Evolutionary conservation across 2,113 vertebrate genomes (phyloP).

Genomic region (Dasypus novemcinctus): DNA sequence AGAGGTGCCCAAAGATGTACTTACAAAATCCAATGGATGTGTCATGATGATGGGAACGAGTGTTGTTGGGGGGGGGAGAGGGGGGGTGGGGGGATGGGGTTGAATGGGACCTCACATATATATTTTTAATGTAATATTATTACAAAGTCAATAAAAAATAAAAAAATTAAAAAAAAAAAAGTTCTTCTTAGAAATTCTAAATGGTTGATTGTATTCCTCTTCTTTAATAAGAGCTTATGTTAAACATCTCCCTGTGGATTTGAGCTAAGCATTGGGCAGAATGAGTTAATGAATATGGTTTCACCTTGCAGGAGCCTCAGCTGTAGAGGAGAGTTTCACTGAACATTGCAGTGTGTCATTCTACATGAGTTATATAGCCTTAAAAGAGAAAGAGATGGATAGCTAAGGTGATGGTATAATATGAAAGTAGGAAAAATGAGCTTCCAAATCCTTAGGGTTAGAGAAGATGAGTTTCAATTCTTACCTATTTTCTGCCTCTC

Average conservation of each 20-base stretch:
- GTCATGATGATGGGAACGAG: too few species aligned
- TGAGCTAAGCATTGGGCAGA: not conserved
- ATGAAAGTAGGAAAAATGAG: not conserved
- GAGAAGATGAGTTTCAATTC: not conserved
- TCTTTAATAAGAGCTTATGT: slow-evolving; percentile 44
- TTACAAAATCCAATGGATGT: too few species aligned
- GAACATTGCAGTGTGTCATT: not conserved
- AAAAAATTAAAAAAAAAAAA: too few species aligned
- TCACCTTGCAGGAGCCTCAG: not conserved
- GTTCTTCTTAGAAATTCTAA: not conserved
- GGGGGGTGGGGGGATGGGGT: too few species aligned
- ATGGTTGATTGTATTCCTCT: not conserved
- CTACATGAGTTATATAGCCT: not conserved
- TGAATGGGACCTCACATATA: too few species aligned
- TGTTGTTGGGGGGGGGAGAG: too few species aligned
- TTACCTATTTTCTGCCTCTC: not conserved
- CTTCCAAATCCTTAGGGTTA: not conserved
- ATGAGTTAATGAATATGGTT: not conserved
- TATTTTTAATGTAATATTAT: too few species aligned
- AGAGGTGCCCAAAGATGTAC: too few species aligned
- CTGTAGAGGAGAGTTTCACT: not conserved
- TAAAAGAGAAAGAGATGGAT: not conserved
- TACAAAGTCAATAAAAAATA: too few species aligned
- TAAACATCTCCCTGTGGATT: not conserved
- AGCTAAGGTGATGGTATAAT: not conserved